These are phyloP conservation scores for Cuniculus paca DNA, from an alignment of 2,797 vertebrate species.

Conservation along the genomic window DNA sequence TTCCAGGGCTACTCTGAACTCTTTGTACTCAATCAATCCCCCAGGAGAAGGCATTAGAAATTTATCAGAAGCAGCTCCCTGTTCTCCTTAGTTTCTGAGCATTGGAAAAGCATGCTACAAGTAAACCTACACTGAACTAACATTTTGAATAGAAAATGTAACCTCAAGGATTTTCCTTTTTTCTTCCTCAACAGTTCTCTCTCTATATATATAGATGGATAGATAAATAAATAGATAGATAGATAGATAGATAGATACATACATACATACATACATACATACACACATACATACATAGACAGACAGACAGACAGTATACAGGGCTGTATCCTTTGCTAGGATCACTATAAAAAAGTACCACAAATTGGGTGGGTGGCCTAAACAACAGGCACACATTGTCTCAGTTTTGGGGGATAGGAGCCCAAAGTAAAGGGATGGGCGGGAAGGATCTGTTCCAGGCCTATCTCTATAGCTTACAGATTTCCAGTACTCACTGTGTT, in stretches of 20 bases:
- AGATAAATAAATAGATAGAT: too few relatives aligned
- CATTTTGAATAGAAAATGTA: constrained; percentile 16
- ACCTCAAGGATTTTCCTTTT: neutral
- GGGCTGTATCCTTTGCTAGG: neutral
- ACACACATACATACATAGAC: too few relatives aligned
- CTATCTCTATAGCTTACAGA: neutral
- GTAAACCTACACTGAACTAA: neutral
- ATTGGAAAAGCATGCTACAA: neutral
- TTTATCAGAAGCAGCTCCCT: neutral
- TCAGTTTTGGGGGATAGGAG: neutral
- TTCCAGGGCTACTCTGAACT: neutral
- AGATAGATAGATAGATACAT: too few relatives aligned
- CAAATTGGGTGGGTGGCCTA: neutral
- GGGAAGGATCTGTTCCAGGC: neutral
- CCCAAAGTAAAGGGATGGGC: neutral
- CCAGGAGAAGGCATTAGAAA: constrained; percentile 4
- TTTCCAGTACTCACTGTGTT: neutral
- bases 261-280: too few relatives aligned
- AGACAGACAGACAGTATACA: too few relatives aligned
- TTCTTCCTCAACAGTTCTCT: neutral
- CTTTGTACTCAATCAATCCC: neutral
- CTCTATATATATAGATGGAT: too few relatives aligned
- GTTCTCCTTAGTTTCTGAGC: neutral
- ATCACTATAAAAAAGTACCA: neutral
- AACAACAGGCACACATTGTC: neutral